phyloP scores from a whole-genome alignment of 2,113 vertebrate genomes.

The Apus apus region DNA sequence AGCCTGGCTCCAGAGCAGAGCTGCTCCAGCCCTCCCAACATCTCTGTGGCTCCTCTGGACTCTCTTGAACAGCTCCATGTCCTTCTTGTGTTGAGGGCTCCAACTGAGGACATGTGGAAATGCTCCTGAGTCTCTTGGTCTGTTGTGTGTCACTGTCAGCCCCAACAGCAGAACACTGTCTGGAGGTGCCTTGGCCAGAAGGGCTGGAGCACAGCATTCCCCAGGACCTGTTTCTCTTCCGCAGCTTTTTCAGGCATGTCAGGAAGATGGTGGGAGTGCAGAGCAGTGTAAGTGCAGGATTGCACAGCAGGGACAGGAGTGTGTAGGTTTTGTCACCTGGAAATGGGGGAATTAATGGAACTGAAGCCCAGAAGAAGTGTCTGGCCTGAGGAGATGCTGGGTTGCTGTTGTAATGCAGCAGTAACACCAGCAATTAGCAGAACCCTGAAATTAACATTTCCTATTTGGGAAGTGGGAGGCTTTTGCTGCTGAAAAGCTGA shows the following conservation, averaged over 20 bases:
- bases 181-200: not conserved
- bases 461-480: not conserved
- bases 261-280: not conserved
- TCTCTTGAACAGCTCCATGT: no score
- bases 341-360: not conserved
- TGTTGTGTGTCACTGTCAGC: no score
- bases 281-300: not conserved
- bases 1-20: no score
- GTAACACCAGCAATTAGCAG: not conserved
- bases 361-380: not conserved
- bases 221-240: not conserved
- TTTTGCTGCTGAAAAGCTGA: not conserved
- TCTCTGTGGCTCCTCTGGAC: no score
- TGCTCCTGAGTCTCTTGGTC: no score
- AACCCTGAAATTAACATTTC: slow-evolving; percentile 50
- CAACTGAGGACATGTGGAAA: no score
- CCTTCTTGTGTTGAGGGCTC: no score
- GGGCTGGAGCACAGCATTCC: not conserved
- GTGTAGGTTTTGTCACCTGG: not conserved
- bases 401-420: not conserved
- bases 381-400: not conserved
- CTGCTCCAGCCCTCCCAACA: no score
- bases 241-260: no score
- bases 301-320: not conserved
- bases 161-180: not conserved